phyloP scores from a whole-genome alignment of 2,113 vertebrate species.

The Phrynosoma blainvillii region DNA sequence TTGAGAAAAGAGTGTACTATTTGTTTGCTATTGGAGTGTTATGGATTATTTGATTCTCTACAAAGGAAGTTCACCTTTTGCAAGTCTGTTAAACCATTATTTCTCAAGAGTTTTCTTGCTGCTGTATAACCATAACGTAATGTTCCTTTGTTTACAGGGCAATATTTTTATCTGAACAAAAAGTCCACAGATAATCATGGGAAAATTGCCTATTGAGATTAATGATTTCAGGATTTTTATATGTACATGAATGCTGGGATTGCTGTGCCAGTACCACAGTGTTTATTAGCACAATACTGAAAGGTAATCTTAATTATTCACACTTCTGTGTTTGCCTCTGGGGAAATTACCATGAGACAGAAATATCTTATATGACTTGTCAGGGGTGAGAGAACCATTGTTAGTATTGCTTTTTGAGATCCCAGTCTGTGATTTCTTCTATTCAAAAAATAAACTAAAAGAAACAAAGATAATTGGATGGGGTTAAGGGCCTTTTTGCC shows the following conservation, averaged over 20 bases:
- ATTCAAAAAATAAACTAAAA: neutral
- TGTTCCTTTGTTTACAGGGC: conserved; percentile 23
- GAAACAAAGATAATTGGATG: neutral
- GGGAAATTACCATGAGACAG: conserved; percentile 22
- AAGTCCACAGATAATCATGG: neutral
- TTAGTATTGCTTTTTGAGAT: conserved; percentile 2
- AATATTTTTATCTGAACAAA: neutral
- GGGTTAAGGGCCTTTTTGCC: neutral
- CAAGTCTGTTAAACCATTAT: conserved; percentile 40
- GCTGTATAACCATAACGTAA: conserved; percentile 26
- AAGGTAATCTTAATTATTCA: conserved; percentile 30
- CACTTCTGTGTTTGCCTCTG: conserved; percentile 38
- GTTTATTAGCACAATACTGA: neutral
- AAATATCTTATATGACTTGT: neutral
- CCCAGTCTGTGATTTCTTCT: neutral
- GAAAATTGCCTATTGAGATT: conserved; percentile 17
- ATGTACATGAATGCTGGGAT: neutral
- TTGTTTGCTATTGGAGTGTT: conserved; percentile 31
- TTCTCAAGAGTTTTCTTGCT: conserved; percentile 15
- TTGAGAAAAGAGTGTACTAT: conserved; percentile 17
- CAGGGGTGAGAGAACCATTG: conserved; percentile 33
- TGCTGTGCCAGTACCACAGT: neutral
- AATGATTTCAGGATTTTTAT: conserved; percentile 14
- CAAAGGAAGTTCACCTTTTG: conserved; percentile 36
- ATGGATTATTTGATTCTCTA: conserved; percentile 23